A percentile compares a stretch with the other conserved stretches of the same genome.
Evolutionary conservation across 2,113 vertebrate genomes (phyloP).

Genomic region (Mormyrus iriodes): DNA sequence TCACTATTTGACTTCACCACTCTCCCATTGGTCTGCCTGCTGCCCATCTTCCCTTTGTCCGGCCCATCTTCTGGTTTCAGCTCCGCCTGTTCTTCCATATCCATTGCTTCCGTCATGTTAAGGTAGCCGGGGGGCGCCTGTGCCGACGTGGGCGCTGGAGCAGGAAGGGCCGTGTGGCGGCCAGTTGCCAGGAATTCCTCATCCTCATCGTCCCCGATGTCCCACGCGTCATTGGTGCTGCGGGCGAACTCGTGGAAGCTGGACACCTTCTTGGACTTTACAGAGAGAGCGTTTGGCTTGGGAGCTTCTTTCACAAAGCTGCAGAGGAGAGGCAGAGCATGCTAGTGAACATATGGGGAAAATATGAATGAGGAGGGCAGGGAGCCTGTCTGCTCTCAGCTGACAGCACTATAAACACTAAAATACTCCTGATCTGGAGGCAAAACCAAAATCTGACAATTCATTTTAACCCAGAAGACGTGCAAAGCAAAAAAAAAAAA

Average conservation of each 20-base stretch:
- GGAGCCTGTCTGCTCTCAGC: not conserved
- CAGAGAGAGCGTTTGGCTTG: constrained; percentile 65
- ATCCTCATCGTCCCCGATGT: constrained; percentile 85
- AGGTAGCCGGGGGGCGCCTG: constrained; percentile 56
- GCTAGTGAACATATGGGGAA: not conserved
- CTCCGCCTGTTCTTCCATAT: constrained; percentile 53
- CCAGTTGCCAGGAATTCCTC: constrained; percentile 49
- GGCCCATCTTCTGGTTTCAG: constrained; percentile 56
- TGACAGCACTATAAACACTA: not conserved
- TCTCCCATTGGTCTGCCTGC: constrained; percentile 60
- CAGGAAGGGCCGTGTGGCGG: constrained; percentile 30
- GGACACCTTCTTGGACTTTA: constrained; percentile 82
- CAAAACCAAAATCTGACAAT: not conserved
- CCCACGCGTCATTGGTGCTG: constrained; percentile 92
- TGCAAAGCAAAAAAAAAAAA: not conserved
- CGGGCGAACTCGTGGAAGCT: constrained; percentile 90
- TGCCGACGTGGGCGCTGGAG: constrained; percentile 52
- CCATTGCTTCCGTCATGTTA: constrained; percentile 60
- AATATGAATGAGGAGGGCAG: not conserved
- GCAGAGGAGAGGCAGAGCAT: constrained; percentile 7
- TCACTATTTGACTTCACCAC: constrained; percentile 82
- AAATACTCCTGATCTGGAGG: not conserved
- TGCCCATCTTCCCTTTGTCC: constrained; percentile 51
- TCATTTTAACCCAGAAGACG: not conserved
- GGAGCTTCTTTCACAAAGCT: constrained; percentile 81